A percentile compares a stretch with the other conserved stretches of the same genome.
phyloP scores from a whole-genome alignment of 2,888 invertebrate genomes.

The Oxytorus armatus region DNA sequence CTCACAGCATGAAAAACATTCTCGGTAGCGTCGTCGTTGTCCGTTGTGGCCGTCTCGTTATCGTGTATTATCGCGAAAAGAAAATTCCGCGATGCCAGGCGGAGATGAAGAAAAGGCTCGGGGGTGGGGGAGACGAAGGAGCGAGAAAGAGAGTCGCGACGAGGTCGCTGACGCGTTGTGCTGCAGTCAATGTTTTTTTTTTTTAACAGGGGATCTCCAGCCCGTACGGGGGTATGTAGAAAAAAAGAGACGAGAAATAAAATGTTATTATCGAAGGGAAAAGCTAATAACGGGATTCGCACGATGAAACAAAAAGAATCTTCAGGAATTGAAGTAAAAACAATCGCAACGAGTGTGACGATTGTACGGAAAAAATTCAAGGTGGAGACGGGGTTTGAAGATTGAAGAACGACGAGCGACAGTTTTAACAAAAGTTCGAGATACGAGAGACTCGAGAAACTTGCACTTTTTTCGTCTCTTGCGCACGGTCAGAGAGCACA shows the following conservation, averaged over 20 bases:
- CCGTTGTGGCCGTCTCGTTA: constrained; percentile 26
- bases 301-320: not conserved
- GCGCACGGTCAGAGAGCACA: constrained; percentile 46
- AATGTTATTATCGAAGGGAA: not conserved
- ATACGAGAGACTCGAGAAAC: constrained; percentile 11
- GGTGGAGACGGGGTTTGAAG: not conserved
- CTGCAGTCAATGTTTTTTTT: too few species aligned
- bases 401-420: not conserved
- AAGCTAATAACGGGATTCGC: not conserved
- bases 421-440: not conserved
- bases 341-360: constrained; percentile 25
- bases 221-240: not conserved
- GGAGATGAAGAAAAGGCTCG: too few species aligned
- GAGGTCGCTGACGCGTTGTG: constrained; percentile 27
- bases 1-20: constrained; percentile 53
- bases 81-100: not conserved
- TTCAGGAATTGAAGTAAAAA: not conserved
- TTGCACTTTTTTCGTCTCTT: constrained; percentile 45
- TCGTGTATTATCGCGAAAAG: not conserved
- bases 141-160: constrained; percentile 14
- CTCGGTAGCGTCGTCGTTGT: constrained; percentile 30
- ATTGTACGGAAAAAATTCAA: not conserved
- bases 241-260: not conserved
- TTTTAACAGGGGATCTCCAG: constrained; percentile 8
- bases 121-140: not conserved